Conservation (phyloP, 37 sponge, comb jelly and placozoan species). For the Trichoplax adhaerens region DNA sequence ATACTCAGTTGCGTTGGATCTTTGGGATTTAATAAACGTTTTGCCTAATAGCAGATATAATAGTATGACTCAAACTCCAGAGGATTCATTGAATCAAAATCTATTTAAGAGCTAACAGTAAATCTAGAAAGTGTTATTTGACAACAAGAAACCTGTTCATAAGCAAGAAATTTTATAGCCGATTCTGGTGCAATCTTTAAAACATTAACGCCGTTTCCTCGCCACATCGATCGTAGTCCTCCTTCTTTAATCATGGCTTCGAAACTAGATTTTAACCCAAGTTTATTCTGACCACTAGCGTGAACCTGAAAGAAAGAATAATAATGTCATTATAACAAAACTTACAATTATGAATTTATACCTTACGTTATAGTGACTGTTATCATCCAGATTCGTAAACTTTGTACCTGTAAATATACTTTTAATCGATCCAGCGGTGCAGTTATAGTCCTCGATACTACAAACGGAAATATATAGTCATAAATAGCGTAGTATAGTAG, state of each 20-base stretch:
- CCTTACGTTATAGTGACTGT: no score
- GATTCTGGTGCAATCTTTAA: constrained; percentile 94
- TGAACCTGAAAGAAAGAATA: neutral
- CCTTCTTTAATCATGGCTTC: constrained; percentile 74
- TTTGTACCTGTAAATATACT: constrained; percentile 63
- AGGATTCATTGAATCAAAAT: neutral
- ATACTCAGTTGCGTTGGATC: constrained; percentile 37
- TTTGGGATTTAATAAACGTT: constrained; percentile 16
- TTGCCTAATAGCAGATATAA: constrained; percentile 24
- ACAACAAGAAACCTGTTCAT: constrained; percentile 39
- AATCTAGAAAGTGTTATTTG: neutral
- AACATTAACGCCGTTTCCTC: constrained; percentile 95
- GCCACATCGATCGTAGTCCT: constrained; percentile 77
- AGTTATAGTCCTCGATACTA: constrained; percentile 77
- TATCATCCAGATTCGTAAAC: neutral
- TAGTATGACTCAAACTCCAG: neutral
- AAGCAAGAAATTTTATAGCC: constrained; percentile 84
- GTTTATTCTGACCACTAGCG: constrained; percentile 33
- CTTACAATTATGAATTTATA: neutral
- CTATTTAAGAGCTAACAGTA: neutral
- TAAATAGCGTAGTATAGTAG: neutral
- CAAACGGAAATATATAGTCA: neutral
- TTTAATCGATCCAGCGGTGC: constrained; percentile 94
- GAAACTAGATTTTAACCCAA: constrained; percentile 49
- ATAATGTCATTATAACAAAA: neutral